Evolutionary conservation across 2,797 vertebrate species (phyloP).

Genomic region (Pseudochirops cupreus): DNA sequence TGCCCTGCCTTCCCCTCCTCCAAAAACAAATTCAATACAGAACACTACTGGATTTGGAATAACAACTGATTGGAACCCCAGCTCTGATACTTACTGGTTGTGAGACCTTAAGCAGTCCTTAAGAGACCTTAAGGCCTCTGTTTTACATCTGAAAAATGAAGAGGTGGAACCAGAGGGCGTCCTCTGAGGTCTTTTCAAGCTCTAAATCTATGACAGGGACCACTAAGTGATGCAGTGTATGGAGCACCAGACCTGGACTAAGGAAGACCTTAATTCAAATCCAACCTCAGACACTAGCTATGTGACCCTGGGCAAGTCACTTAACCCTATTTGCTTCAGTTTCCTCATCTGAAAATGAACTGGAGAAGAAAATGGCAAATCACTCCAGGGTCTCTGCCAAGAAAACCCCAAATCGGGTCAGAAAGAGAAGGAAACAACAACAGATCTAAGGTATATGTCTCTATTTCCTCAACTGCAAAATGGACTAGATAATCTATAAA

Average conservation of each 20-base stretch:
- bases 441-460: background rate
- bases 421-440: background rate
- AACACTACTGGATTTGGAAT: background rate
- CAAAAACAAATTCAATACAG: background rate
- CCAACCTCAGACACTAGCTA: background rate
- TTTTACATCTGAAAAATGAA: background rate
- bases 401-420: background rate
- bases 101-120: background rate
- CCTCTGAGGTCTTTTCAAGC: background rate
- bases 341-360: background rate
- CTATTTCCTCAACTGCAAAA: background rate
- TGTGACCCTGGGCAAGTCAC: background rate
- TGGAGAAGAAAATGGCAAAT: background rate
- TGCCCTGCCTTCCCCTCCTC: too few relatives aligned
- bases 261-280: background rate
- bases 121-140: too few relatives aligned
- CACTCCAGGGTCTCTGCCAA: background rate
- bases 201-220: background rate
- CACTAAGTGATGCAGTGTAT: background rate
- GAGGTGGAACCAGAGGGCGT: background rate
- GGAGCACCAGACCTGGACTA: background rate
- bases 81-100: background rate
- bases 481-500: background rate
- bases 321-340: background rate
- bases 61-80: background rate